Evolutionary conservation across 35 echinoderm and acorn worm genomes (phyloP).

Genomic region (Patiria miniata): DNA sequence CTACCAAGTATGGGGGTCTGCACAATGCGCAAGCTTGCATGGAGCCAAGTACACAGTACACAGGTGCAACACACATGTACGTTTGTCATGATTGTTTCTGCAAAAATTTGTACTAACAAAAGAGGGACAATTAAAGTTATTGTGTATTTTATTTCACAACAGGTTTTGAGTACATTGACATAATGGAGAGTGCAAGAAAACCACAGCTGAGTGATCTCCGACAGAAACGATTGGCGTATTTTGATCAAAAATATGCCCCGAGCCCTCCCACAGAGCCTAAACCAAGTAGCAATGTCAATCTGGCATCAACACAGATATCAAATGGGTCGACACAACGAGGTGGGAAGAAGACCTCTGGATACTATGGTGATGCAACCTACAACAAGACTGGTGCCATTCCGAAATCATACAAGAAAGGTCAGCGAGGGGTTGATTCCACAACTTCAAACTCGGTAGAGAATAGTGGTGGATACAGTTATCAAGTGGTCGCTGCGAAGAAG

Average conservation of each 20-base stretch:
- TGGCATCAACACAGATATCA: not conserved
- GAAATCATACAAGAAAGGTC: not conserved
- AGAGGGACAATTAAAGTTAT: no score
- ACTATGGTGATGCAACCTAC: not conserved
- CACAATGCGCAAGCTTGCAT: no score
- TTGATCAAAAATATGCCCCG: constrained; percentile 42
- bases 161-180: not conserved
- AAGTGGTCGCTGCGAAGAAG: not conserved
- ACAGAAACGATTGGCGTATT: constrained; percentile 73
- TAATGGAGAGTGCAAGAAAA: constrained; percentile 79
- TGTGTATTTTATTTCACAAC: no score
- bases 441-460: not conserved
- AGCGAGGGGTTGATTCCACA: not conserved
- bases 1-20: no score
- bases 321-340: not conserved
- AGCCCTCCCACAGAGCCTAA: not conserved
- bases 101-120: no score
- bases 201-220: constrained; percentile 54
- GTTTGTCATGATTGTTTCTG: no score
- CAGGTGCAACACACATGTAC: no score
- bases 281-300: not conserved
- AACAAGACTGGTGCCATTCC: not conserved
- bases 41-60: no score
- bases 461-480: constrained; percentile 8
- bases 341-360: not conserved